Conservation (phyloP, 2,888 invertebrate species). For the Hirtodrosophila duncani region DNA sequence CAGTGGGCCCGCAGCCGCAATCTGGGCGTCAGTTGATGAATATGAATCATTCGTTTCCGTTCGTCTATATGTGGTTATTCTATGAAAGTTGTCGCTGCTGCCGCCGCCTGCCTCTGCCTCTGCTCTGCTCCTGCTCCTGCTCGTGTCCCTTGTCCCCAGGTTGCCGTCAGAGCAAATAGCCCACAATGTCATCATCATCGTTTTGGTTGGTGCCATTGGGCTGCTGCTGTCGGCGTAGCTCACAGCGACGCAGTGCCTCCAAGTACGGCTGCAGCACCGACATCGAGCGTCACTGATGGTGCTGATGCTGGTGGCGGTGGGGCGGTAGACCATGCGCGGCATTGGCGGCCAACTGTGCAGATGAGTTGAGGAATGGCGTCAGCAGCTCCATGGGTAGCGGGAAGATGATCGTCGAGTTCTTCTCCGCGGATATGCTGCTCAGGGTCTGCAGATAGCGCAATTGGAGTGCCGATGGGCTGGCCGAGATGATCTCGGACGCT, state of each 20-base stretch:
- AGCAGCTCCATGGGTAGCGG: slow-evolving; percentile 92
- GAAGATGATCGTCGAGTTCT: slow-evolving; percentile 96
- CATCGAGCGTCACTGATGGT: slow-evolving; percentile 68
- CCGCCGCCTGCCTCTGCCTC: slow-evolving; percentile 19
- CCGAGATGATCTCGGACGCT: slow-evolving; percentile 88
- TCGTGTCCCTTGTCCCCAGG: too few relatives aligned
- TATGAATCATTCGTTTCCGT: too few relatives aligned
- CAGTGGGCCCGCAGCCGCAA: too few relatives aligned
- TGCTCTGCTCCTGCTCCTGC: neutral
- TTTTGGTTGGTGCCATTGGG: slow-evolving; percentile 7
- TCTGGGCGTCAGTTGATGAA: too few relatives aligned
- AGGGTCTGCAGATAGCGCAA: slow-evolving; percentile 92
- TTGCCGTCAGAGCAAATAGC: slow-evolving; percentile 47
- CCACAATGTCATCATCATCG: slow-evolving; percentile 56
- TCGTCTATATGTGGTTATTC: too few relatives aligned
- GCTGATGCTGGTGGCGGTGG: slow-evolving; percentile 50
- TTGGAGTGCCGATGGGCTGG: slow-evolving; percentile 86
- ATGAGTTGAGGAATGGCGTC: slow-evolving; percentile 70
- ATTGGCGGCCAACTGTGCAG: slow-evolving; percentile 11
- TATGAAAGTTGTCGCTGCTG: slow-evolving; percentile 1
- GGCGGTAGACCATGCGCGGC: slow-evolving; percentile 17
- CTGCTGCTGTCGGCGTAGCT: slow-evolving; percentile 50
- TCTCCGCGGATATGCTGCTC: slow-evolving; percentile 94
- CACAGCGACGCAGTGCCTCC: slow-evolving; percentile 64
- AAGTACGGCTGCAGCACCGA: slow-evolving; percentile 69